Evolutionary conservation across 2,888 invertebrate genomes (phyloP), one percentile per base, ranked within the genome.

Genomic region (Microctonus hyperodae): DNA sequence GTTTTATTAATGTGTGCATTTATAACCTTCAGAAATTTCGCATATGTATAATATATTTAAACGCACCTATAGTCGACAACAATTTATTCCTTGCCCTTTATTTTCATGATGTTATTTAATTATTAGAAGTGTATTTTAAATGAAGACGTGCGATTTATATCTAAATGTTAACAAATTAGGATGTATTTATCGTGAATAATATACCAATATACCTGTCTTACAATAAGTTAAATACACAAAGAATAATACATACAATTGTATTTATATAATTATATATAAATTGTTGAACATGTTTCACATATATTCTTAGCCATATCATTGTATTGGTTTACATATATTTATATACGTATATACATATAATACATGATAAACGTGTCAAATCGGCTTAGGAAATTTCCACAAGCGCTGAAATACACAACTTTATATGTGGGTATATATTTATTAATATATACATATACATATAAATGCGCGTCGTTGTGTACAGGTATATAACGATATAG

Each of bases 1-100:
- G 83, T 83, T 83, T 83, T 83, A 82, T 83, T 82, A 83, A 83
- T 82, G 80, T 75, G 77, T 69, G 67, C 59, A 65, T 16, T 28
- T 44, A 44, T 44, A 68, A 80, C 80, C 81, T 82, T 82, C 79
- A 74, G 73, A 72, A 72, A 69, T 70, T 61, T 70, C 56, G 61
- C 67, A 65, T 63, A 64, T 66, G 51, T 51, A 51, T 67, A 57
- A 69, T n/a, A 22, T 63, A 44, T 37, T 7, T 44, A 44, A 16
- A n/a, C 16, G 25, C 23, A 53, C 59, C 57, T 64, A 57, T 44
- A 60, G 58, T 13, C 62, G 63, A 50, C 28, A 28, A 31, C 53
- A 62, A 23, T 55, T 44, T 51, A 61, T 44, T 62, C 48, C 51
- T 51, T 57, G 48, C 57, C 57, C 51, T 67, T 59, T 53, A 64